Evolutionary conservation across 2,113 vertebrate species (phyloP).

Genomic region (Saccopteryx leptura): DNA sequence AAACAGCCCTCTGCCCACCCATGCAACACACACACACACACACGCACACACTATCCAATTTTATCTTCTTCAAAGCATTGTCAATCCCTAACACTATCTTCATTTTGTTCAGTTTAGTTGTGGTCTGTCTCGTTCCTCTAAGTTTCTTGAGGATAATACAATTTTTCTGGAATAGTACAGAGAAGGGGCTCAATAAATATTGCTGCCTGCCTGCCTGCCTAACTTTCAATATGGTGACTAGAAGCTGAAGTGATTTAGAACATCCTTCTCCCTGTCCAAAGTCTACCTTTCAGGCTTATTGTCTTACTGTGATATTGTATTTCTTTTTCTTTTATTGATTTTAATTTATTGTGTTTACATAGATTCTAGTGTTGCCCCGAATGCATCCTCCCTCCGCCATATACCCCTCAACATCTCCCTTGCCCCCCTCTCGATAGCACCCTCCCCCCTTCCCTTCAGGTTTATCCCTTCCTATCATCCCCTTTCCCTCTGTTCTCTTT

Average conservation of each 20-base stretch:
- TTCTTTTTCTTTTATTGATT: not conserved
- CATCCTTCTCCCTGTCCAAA: constrained; percentile 23
- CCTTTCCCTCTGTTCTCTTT: too few relatives aligned
- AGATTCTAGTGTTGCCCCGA: too few relatives aligned
- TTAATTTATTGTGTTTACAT: too few relatives aligned
- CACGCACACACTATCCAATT: not conserved
- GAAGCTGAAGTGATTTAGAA: constrained; percentile 44
- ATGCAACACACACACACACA: not conserved
- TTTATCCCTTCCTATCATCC: too few relatives aligned
- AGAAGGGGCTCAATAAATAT: not conserved
- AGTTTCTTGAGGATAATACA: not conserved
- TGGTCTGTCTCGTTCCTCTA: not conserved
- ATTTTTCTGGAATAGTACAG: not conserved
- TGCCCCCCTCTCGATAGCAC: too few relatives aligned
- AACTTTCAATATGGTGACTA: not conserved
- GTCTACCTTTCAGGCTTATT: not conserved
- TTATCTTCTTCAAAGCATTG: not conserved
- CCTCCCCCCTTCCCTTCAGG: too few relatives aligned
- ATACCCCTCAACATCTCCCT: too few relatives aligned
- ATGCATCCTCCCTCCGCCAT: too few relatives aligned
- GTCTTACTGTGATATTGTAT: constrained; percentile 58
- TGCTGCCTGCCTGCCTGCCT: not conserved
- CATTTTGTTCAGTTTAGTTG: not conserved
- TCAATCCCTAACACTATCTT: not conserved
- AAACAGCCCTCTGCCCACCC: not conserved